These are phyloP conservation scores for Mus spicilegus DNA, from an alignment of 2,113 vertebrate species.

Conservation along the genomic window DNA sequence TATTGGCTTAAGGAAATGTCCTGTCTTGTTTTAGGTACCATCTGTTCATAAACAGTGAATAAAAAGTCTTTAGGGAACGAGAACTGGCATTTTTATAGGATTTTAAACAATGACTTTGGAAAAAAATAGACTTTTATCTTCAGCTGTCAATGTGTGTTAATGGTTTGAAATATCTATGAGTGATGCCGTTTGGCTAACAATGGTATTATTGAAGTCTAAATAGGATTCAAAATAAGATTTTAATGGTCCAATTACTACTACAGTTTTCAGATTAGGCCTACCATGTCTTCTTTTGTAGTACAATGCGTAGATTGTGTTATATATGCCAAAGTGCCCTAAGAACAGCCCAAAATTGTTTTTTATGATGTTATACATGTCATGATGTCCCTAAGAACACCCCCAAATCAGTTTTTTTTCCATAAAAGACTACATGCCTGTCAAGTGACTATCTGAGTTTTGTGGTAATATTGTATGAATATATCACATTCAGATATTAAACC, in stretches of 20 bases:
- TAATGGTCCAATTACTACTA: not conserved
- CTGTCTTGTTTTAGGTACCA: slow-evolving; percentile 23
- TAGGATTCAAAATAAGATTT: slow-evolving; percentile 35
- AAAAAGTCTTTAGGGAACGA: slow-evolving; percentile 65
- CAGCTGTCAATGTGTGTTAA: slow-evolving; percentile 64
- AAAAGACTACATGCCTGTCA: not conserved
- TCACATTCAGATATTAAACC: not conserved
- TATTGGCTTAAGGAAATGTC: not conserved
- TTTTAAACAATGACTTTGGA: slow-evolving; percentile 59
- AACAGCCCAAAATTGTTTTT: not conserved
- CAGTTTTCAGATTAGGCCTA: not conserved
- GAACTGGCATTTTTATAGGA: slow-evolving; percentile 42
- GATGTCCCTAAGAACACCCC: not conserved
- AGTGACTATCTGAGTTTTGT: slow-evolving; percentile 16
- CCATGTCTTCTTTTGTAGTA: not conserved
- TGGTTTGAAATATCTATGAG: slow-evolving; percentile 65
- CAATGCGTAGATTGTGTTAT: not conserved
- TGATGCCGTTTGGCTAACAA: slow-evolving; percentile 62
- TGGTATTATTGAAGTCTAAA: slow-evolving; percentile 33
- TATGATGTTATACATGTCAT: not conserved
- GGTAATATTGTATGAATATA: not conserved
- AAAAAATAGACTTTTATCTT: slow-evolving; percentile 62
- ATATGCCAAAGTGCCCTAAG: not conserved
- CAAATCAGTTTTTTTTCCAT: not conserved
- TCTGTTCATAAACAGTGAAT: slow-evolving; percentile 73